Evolutionary conservation across 1,140 invertebrate genomes (phyloP), one percentile per base, ranked within the genome.

Genomic region (Drosophila biarmipes): DNA sequence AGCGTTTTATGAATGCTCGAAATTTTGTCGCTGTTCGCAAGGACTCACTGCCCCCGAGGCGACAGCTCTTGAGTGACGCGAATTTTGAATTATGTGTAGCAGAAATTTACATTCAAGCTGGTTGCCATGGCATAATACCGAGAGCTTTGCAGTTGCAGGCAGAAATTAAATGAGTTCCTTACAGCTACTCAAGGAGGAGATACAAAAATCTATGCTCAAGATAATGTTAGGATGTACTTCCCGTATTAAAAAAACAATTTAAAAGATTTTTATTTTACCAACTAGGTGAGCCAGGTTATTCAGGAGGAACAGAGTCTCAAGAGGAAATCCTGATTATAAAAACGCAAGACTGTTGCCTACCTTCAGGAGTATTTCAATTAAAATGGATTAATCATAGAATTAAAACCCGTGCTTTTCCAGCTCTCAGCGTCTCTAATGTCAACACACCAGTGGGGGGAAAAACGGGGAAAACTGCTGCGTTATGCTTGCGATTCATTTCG

Each of bases 1-100:
- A 49, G 43, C 19, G 42, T 43, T 49, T 69, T 56, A 51, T 49
- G 52, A 31, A 40, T 27, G 21, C 66, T 43, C 24, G 24, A 58
- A 57, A 64, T 52, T 66, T 62, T 27, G 49, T 63, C 31, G 52
- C 40, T 49, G 14, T 17, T 63, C 17, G 43, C 43, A n/a, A 42
- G 21, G 17, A 31, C 11, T 31, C 35, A 42, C 42, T 67, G 63
- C 35, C 58, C 58, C 31, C 63, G 59, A 51, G 59, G 63, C 59
- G 45, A 55, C 71, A 67, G 49, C 66, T 64, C 62, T 67, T 80
- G 63, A 86, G 66, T 78, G 82, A 81, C 74, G 67, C 46, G 82
- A 86, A 87, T 87, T 86, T 86, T 64, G 73, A 86, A 80, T 86
- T 74, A 86, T 78, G 64, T 78, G 74, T 49, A 53, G 42, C 27